Percentiles rank a stretch among this genome's conserved stretches.
Evolutionary conservation across 2,797 vertebrate species (phyloP).

Genomic region (Holocentrus rufus): DNA sequence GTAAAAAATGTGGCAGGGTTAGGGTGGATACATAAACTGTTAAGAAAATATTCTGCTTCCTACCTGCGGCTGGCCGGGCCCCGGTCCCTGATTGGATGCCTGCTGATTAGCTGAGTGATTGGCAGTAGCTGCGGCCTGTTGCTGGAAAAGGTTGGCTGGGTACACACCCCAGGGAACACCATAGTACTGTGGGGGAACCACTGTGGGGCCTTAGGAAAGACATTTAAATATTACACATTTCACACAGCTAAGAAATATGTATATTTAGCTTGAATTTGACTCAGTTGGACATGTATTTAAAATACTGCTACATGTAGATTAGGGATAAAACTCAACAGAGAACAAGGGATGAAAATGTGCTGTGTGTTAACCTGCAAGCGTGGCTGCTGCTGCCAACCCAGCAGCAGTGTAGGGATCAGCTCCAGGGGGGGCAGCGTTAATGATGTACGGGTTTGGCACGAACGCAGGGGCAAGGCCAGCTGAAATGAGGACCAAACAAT

Average conservation of each 20-base stretch:
- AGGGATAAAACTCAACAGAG: neutral
- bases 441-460: conserved; percentile 99
- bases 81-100: conserved; percentile 90
- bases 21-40: neutral
- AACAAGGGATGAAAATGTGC: conserved; percentile 3
- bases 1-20: no score
- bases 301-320: neutral
- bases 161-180: conserved; percentile 98
- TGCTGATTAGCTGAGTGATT: conserved; percentile 94
- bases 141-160: conserved; percentile 98
- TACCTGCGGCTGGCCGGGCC: conserved; percentile 90
- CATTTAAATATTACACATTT: conserved; percentile 9
- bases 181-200: conserved; percentile 98
- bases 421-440: conserved; percentile 94
- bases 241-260: neutral
- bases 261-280: neutral
- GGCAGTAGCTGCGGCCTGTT: conserved; percentile 89
- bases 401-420: conserved; percentile 96
- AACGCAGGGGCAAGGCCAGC: conserved; percentile 98
- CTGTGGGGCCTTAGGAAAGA: conserved; percentile 87
- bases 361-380: conserved; percentile 87
- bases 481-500: conserved; percentile 49
- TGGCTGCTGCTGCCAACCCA: conserved; percentile 93
- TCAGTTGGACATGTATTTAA: neutral
- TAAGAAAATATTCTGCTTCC: neutral